Base-by-base conservation (phyloP, 1,140 invertebrate genomes). In the Drosophila virilis region DNA sequence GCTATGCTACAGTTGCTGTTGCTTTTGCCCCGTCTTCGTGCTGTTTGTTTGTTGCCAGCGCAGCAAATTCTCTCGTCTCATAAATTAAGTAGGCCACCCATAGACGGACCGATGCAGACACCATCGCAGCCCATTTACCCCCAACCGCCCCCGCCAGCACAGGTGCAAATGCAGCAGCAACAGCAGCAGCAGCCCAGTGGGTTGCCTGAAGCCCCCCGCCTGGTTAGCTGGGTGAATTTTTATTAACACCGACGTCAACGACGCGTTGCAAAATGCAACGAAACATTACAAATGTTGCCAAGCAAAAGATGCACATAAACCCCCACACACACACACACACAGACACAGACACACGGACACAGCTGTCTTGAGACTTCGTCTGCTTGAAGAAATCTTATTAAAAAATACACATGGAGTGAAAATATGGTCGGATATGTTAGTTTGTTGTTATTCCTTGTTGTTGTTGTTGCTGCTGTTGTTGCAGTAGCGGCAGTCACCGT, bases 31-130 rank as follows among this genome's bases (percentile, higher is more conserved):
- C 35, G 8, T 55, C 35, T 40, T 50, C 35, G 32, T 62, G 58
- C 40, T 54, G 40, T 46, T 55, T 38, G 65, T 52, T 70, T 71
- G 58, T 70, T 71, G 58, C 54, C 69, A 71, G 74, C 78, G 66
- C 73, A 77, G 78, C 83, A 74, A 88, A 86, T 88, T 88, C 83
- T 88, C 77, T 79, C 83, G 83, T 89, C 83, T 88, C 83, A 88
- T 88, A 88, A 88, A 88, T 80, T 88, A 88, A 83, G 84, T 88
- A 88, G 83, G 83, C 83, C 83, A 86, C 76, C 83, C 83, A 88
- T 89, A 86, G 82, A 86, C 82, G 69, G 78, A 70, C 58, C 62
- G 40, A n/a, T 67, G 69, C 73, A 70, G 72, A 71, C 76, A 75
- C 65, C 69, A 60, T 48, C 51, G 33, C 37, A 32, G 35, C 12